Base-by-base conservation (phyloP, 37 sponge, comb jelly and placozoan species). In the Diacarnus erythraeanus region DNA sequence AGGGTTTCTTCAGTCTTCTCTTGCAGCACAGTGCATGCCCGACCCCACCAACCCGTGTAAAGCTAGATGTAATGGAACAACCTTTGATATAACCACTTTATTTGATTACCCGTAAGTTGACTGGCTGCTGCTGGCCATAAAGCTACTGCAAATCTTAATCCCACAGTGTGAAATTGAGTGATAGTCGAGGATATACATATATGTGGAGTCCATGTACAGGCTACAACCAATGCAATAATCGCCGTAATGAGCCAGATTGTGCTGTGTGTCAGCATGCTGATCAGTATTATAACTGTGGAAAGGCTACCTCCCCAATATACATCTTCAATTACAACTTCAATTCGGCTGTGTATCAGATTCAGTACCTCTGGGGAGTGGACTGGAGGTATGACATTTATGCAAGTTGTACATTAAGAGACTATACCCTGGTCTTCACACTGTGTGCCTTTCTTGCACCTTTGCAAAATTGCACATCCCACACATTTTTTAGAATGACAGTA, bases 211-310 rank as follows among this genome's bases (percentile, higher is more conserved):
- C 83, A 44, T 83, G 83, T 44, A 64, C 57, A 18, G 67, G 68
- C 22, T 40, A 38, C n/a, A 18, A 21, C 68, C 74, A 74, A 25
- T 74, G 75, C 22, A 65, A 42, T 6, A 29, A 33, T 2, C 20
- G 10, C 2, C 64, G 60, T 3, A 23, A 30, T 23, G 72, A 36
- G 2, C 20, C 3, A 9, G 51, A 68, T 38, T 68, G 69, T 22
- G 54, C 71, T 56, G 67, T 83, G 60, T 83, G 83, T 54, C 83
- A 83, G 56, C 54, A 75, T 34, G 83, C 83, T 36, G 83, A 83
- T 51, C 72, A 42, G 47, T 72, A 72, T 30, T 83, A 83, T 68
- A 83, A 74, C 30, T 75, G 75, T 44, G 83, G 83, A n/a, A 54
- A 43, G 6, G 29, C 47, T 29, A 31, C 27, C 22, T 47, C 74